These are phyloP conservation scores for Teleopsis dalmanni DNA, from an alignment of 1,140 invertebrate species.

Conservation along the genomic window DNA sequence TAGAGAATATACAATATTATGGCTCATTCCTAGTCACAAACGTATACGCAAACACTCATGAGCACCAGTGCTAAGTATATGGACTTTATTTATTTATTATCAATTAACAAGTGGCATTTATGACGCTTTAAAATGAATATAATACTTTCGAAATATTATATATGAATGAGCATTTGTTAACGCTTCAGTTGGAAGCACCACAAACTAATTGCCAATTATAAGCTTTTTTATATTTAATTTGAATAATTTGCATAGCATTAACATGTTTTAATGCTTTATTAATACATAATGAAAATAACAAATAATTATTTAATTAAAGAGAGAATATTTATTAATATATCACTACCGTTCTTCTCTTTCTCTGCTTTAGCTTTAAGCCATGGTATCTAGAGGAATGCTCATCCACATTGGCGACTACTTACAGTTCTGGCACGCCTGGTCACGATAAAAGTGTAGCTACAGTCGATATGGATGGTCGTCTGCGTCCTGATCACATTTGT, in stretches of 20 bases:
- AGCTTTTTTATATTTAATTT: conserved; percentile 1
- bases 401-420: conserved; percentile 91
- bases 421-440: conserved; percentile 89
- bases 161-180: too few species aligned
- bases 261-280: neutral
- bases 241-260: neutral
- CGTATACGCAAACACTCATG: too few species aligned
- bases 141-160: too few species aligned
- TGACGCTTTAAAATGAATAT: conserved; percentile 1
- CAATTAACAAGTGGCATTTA: neutral
- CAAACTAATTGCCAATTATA: conserved; percentile 1
- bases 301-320: neutral
- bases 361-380: conserved; percentile 64
- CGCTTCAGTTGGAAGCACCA: too few species aligned
- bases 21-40: too few species aligned
- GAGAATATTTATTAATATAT: neutral
- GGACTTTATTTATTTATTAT: too few species aligned
- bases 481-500: conserved; percentile 77
- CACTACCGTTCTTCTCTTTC: neutral
- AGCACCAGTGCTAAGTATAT: too few species aligned
- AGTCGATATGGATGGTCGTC: conserved; percentile 86
- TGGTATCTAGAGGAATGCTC: conserved; percentile 99
- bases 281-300: too few species aligned
- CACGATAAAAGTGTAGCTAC: conserved; percentile 91
- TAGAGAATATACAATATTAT: too few species aligned